A percentile compares a stretch with the other conserved stretches of the same genome.
Evolutionary conservation across 2,888 invertebrate genomes (phyloP).

Genomic region (Odiellus spinosus): DNA sequence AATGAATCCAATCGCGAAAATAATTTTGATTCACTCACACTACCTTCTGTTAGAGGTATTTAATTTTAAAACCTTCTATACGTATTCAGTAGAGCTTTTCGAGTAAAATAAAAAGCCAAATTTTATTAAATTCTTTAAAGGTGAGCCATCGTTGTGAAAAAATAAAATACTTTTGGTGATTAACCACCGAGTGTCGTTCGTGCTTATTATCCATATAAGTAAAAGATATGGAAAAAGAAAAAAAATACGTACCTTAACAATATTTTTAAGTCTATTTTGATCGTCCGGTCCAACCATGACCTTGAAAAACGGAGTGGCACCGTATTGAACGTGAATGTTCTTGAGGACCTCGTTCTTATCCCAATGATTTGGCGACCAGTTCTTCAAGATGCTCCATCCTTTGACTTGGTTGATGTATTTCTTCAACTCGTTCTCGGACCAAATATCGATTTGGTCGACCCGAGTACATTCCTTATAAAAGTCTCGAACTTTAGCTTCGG

Average conservation of each 20-base stretch:
- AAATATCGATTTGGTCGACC: conserved; percentile 20
- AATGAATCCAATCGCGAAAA: too few relatives aligned
- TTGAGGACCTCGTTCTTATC: conserved; percentile 25
- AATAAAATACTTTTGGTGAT: too few relatives aligned
- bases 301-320: conserved; percentile 38
- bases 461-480: conserved; percentile 42
- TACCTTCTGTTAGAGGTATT: too few relatives aligned
- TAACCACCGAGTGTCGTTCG: too few relatives aligned
- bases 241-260: conserved; percentile 30
- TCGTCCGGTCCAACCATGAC: conserved; percentile 38
- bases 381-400: conserved; percentile 21
- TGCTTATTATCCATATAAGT: too few relatives aligned
- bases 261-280: conserved; percentile 31
- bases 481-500: conserved; percentile 41
- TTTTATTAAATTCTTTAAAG: too few relatives aligned
- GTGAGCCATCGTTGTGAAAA: too few relatives aligned
- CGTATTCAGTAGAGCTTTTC: too few relatives aligned
- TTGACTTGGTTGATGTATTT: conserved; percentile 37
- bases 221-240: too few relatives aligned
- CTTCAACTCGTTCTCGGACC: conserved; percentile 35
- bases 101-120: too few relatives aligned
- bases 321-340: conserved; percentile 35
- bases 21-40: too few relatives aligned
- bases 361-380: conserved; percentile 13
- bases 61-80: too few relatives aligned